Conservation (phyloP, 2,113 vertebrate species). For the Entomyzon cyanotis region DNA sequence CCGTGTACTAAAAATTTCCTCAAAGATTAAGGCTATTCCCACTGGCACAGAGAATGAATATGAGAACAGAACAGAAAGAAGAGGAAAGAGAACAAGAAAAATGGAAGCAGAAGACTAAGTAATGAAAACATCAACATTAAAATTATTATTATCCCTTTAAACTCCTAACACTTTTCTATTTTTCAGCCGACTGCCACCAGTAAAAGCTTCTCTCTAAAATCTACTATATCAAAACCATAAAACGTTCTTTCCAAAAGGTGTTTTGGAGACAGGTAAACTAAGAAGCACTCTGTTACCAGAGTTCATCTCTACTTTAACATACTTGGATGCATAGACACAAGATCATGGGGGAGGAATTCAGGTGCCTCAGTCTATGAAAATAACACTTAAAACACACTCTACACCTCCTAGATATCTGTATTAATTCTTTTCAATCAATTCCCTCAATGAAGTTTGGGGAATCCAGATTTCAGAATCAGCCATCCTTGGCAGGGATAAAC, state of each 20-base stretch:
- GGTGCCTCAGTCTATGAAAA: neutral
- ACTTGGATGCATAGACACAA: neutral
- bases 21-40: slow-evolving; percentile 20
- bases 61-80: neutral
- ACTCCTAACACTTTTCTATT: neutral
- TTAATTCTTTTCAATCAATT: neutral
- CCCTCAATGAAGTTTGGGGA: neutral
- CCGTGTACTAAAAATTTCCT: neutral
- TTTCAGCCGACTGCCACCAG: neutral
- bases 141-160: neutral
- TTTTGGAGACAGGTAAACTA: neutral
- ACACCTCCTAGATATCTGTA: neutral
- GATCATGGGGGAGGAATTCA: neutral
- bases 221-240: neutral
- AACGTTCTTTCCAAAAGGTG: neutral
- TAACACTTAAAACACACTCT: neutral
- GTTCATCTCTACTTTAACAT: neutral
- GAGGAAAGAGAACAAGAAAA: neutral
- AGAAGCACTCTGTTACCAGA: neutral
- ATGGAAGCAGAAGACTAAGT: neutral
- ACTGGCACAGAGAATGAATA: neutral
- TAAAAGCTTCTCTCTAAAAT: neutral
- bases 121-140: neutral
- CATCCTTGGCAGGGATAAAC: neutral
- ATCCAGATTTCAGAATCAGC: neutral